Evolutionary conservation across 2,797 vertebrate species (phyloP).

Genomic region (Acrossocheilus wenchowensis): DNA sequence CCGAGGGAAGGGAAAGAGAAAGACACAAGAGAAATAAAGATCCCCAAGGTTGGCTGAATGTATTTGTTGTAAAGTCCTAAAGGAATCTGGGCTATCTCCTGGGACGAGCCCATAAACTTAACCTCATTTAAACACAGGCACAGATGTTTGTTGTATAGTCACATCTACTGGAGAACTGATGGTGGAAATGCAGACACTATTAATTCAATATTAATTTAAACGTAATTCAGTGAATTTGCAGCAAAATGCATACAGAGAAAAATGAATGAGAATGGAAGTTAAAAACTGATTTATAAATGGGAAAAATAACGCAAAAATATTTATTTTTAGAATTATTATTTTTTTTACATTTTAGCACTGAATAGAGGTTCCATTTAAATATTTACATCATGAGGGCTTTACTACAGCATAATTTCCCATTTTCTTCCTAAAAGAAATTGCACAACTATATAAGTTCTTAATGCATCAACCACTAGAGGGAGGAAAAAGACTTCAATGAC

Average conservation of each 20-base stretch:
- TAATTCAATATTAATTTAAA: background rate
- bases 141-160: conserved; percentile 6
- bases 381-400: background rate
- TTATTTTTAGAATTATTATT: too few species aligned
- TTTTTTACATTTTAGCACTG: too few species aligned
- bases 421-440: background rate
- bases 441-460: background rate
- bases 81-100: conserved; percentile 26
- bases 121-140: conserved; percentile 6
- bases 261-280: background rate
- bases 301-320: too few species aligned
- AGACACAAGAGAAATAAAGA: conserved; percentile 5
- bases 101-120: conserved; percentile 1
- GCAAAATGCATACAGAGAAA: background rate
- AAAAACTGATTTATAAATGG: background rate
- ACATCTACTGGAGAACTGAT: background rate
- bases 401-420: background rate
- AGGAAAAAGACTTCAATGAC: background rate
- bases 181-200: background rate
- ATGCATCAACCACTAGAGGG: background rate
- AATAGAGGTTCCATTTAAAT: too few species aligned
- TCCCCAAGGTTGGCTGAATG: conserved; percentile 20
- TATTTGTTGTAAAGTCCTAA: conserved; percentile 8
- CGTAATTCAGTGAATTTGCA: background rate
- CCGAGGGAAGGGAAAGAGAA: conserved; percentile 41